Evolutionary conservation across 2,888 invertebrate genomes (phyloP).

Genomic region (Petrolisthes manimaculis): DNA sequence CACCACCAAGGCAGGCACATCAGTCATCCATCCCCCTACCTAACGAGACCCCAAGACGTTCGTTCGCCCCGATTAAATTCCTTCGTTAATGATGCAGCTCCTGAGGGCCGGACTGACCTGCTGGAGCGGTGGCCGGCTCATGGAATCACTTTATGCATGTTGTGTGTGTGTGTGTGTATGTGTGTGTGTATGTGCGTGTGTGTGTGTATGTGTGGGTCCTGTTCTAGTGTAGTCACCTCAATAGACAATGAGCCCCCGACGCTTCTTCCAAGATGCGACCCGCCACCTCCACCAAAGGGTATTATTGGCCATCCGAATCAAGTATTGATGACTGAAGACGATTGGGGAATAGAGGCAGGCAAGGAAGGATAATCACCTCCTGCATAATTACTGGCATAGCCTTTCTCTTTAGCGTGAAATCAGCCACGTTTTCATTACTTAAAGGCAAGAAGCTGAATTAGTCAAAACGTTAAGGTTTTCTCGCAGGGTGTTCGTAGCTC

Average conservation of each 20-base stretch:
- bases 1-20: not conserved
- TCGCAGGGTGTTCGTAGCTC: not conserved
- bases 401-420: constrained; percentile 25
- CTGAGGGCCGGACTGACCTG: not conserved
- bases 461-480: constrained; percentile 21
- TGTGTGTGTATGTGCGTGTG: no score
- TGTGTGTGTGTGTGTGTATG: not conserved
- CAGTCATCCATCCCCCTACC: not conserved
- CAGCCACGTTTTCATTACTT: constrained; percentile 32
- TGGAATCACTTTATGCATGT: constrained; percentile 47
- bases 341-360: not conserved
- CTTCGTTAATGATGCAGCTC: constrained; percentile 1
- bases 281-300: not conserved
- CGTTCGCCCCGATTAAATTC: not conserved
- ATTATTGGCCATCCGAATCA: constrained; percentile 8
- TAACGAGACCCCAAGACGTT: not conserved
- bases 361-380: constrained; percentile 35
- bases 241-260: constrained; percentile 32
- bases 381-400: constrained; percentile 4
- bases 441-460: constrained; percentile 24
- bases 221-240: constrained; percentile 3
- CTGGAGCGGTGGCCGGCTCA: not conserved
- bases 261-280: constrained; percentile 1
- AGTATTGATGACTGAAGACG: constrained; percentile 20
- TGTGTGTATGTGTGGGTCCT: no score